A percentile compares a stretch with the other conserved stretches of the same genome.
Conservation (phyloP, 2,888 invertebrate genomes). For the Drosophila nr. medialis region DNA sequence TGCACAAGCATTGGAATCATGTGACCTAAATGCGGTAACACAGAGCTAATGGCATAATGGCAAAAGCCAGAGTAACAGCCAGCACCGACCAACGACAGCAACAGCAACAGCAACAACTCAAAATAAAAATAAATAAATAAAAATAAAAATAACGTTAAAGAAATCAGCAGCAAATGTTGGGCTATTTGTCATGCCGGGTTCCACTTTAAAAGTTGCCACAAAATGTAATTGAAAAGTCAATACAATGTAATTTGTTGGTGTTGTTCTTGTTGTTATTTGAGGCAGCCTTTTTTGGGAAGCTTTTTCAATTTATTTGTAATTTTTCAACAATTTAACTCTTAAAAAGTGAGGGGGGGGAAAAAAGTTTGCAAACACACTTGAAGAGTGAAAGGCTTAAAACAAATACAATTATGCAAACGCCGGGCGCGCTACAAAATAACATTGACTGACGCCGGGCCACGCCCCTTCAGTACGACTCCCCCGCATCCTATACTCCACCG, state of each 20-base stretch:
- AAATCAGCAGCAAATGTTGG: constrained; percentile 29
- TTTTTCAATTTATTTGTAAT: constrained; percentile 78
- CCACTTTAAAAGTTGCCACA: constrained; percentile 77
- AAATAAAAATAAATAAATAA: constrained; percentile 28
- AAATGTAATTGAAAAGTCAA: constrained; percentile 78
- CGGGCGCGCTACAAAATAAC: constrained; percentile 36
- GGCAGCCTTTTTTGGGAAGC: constrained; percentile 38
- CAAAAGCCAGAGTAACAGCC: constrained; percentile 52
- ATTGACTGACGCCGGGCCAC: constrained; percentile 10
- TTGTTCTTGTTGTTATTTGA: constrained; percentile 26
- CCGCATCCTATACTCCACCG: constrained; percentile 4
- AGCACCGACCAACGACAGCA: constrained; percentile 19
- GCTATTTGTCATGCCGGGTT: constrained; percentile 50
- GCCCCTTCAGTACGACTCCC: background rate
- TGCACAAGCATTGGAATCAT: constrained; percentile 69
- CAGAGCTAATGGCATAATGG: constrained; percentile 77
- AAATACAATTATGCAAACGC: constrained; percentile 72
- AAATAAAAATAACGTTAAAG: background rate
- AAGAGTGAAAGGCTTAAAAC: constrained; percentile 54
- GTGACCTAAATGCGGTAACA: constrained; percentile 73
- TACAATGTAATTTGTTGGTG: constrained; percentile 62
- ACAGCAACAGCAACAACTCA: constrained; percentile 29
- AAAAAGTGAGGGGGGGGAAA: constrained; percentile 26
- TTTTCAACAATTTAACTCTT: constrained; percentile 77
- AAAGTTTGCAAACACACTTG: constrained; percentile 46